These are phyloP conservation scores for Ardeotis arabs DNA, from an alignment of 2,113 vertebrate genomes.

Conservation along the genomic window DNA sequence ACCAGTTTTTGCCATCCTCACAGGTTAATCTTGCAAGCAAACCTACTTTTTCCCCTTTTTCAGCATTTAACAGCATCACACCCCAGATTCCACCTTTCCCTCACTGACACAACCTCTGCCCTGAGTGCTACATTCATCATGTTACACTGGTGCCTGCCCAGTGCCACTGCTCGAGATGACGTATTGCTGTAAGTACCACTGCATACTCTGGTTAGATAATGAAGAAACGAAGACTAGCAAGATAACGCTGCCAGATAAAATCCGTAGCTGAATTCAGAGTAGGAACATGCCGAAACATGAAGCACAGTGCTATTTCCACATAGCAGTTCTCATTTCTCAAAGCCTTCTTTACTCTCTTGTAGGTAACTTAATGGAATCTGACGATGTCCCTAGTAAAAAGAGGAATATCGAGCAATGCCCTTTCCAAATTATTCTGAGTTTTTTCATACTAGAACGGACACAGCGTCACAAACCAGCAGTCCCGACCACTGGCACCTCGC, in stretches of 20 bases:
- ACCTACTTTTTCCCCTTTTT: background rate
- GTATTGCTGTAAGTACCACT: accelerated
- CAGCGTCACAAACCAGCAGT: accelerated
- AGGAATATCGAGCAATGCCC: accelerated
- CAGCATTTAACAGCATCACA: background rate
- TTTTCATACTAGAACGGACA: background rate
- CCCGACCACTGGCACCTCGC: background rate
- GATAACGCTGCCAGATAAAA: background rate
- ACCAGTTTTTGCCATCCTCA: background rate
- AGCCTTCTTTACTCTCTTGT: background rate
- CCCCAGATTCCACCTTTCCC: background rate
- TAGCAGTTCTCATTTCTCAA: background rate
- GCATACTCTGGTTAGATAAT: too few relatives aligned
- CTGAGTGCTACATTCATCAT: accelerated
- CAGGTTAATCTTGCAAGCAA: background rate
- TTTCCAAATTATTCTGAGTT: background rate
- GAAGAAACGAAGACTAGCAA: background rate
- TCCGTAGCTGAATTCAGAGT: accelerated
- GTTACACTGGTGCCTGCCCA: background rate
- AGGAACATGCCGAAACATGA: background rate
- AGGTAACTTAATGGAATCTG: background rate
- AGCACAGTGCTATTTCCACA: background rate
- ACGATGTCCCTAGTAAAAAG: accelerated
- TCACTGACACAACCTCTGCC: background rate
- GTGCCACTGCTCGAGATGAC: accelerated